A percentile compares a stretch with the other conserved stretches of the same genome.
phyloP scores from a whole-genome alignment of 53 echinoderm and acorn worm genomes.

The Holothuria scabra region DNA sequence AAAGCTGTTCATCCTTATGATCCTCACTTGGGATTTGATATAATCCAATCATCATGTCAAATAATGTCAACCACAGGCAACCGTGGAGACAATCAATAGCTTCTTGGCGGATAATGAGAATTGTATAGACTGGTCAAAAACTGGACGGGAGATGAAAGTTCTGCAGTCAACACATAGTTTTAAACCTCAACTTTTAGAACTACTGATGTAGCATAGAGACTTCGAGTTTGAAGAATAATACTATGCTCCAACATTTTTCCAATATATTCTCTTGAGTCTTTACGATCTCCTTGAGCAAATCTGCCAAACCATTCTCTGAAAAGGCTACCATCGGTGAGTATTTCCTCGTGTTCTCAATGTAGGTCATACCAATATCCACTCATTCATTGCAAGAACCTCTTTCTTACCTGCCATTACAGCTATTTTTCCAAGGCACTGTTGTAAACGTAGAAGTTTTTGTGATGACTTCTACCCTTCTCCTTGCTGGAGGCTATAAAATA shows the following conservation, averaged over 20 bases:
- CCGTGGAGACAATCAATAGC: constrained; percentile 62
- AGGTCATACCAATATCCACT: constrained; percentile 57
- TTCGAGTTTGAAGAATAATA: constrained; percentile 53
- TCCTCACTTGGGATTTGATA: constrained; percentile 53
- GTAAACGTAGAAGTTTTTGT: no score
- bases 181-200: constrained; percentile 38
- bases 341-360: constrained; percentile 49
- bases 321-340: constrained; percentile 46
- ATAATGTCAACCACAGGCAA: constrained; percentile 54
- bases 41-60: constrained; percentile 66
- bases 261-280: constrained; percentile 53
- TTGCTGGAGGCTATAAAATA: no score
- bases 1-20: constrained; percentile 66
- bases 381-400: constrained; percentile 53
- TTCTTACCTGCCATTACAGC: constrained; percentile 34
- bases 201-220: constrained; percentile 26
- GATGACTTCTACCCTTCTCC: no score
- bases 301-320: constrained; percentile 57
- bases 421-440: no score
- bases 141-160: constrained; percentile 55
- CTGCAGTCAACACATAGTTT: constrained; percentile 62
- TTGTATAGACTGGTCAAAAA: constrained; percentile 60
- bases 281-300: constrained; percentile 54
- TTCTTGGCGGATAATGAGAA: constrained; percentile 62
- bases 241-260: constrained; percentile 55